A percentile compares a stretch with the other conserved stretches of the same genome.
phyloP scores from a whole-genome alignment of 2,113 vertebrate genomes.

The Apteryx owenii region DNA sequence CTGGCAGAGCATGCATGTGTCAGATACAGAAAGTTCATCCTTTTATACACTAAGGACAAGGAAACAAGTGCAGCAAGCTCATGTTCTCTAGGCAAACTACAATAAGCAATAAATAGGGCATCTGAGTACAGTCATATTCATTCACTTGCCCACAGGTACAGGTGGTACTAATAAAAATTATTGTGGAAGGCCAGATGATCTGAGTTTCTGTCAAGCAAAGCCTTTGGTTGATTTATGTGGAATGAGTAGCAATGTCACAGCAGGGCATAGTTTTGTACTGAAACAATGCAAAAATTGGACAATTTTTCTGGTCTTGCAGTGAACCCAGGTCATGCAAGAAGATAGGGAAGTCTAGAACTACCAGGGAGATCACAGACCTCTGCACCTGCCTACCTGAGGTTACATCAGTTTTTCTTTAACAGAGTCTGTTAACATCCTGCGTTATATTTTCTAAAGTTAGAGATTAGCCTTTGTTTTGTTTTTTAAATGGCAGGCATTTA shows the following conservation, averaged over 20 bases:
- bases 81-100: background rate
- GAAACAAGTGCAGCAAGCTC: background rate
- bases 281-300: background rate
- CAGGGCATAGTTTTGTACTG: background rate
- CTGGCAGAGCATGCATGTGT: constrained; percentile 28
- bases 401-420: background rate
- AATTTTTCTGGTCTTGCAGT: background rate
- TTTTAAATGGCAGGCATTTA: background rate
- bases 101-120: constrained; percentile 12
- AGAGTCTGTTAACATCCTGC: background rate
- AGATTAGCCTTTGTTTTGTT: background rate
- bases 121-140: background rate
- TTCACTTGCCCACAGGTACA: constrained; percentile 32
- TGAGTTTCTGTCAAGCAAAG: constrained; percentile 13
- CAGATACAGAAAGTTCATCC: constrained; percentile 40
- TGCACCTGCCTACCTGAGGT: background rate
- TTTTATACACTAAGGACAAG: background rate
- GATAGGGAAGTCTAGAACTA: background rate
- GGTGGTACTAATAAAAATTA: background rate
- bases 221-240: constrained; percentile 28
- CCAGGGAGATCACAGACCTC: background rate
- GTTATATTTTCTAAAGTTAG: background rate
- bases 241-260: background rate
- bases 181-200: background rate
- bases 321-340: background rate